These are phyloP conservation scores for Chionomys nivalis DNA, from an alignment of 2,113 vertebrate species.

Conservation along the genomic window DNA sequence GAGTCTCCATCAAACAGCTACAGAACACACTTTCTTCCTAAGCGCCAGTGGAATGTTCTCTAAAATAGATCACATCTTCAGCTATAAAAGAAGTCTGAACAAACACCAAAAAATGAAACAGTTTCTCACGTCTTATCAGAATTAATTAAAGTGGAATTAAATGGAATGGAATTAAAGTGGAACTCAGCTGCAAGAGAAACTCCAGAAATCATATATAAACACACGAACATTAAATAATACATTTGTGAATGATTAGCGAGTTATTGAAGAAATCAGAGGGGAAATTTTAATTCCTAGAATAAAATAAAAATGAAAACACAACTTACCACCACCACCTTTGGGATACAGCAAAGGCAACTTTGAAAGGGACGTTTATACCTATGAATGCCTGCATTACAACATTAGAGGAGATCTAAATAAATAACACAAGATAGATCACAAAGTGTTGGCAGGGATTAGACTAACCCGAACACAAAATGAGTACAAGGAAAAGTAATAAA, in stretches of 20 bases:
- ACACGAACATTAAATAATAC: not conserved
- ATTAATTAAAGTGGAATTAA: not conserved
- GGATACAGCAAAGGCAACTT: not conserved
- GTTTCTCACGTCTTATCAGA: not conserved
- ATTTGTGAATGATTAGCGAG: not conserved
- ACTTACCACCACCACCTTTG: not conserved
- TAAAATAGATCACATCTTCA: not conserved
- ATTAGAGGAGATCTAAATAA: not conserved
- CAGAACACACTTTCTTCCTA: not conserved
- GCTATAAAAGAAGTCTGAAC: not conserved
- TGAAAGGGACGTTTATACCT: not conserved
- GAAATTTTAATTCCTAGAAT: slow-evolving; percentile 3
- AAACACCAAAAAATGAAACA: not conserved
- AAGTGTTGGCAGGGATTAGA: no score
- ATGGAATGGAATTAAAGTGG: not conserved
- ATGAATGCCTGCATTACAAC: not conserved
- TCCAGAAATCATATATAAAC: not conserved
- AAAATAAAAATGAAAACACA: not conserved
- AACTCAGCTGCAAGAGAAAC: not conserved
- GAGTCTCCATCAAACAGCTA: not conserved
- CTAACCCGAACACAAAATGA: not conserved
- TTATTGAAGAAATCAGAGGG: not conserved
- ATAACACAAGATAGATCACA: not conserved
- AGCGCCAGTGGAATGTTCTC: not conserved
- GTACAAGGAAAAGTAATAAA: not conserved